Percentiles rank a stretch among this genome's conserved stretches.
These are phyloP conservation scores for Chloromyia formosa DNA, from an alignment of 2,888 invertebrate genomes.

Conservation along the genomic window DNA sequence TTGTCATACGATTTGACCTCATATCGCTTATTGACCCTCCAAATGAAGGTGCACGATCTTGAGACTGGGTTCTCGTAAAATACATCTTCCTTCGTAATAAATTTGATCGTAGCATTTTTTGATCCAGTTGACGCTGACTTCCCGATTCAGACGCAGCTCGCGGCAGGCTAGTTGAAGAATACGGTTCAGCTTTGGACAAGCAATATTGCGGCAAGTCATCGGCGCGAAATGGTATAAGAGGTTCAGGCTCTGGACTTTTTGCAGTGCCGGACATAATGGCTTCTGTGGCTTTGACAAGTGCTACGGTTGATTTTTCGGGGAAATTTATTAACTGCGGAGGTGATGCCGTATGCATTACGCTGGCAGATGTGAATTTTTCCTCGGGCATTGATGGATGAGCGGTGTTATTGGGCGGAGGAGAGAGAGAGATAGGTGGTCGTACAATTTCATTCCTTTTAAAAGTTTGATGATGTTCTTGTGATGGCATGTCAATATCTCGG, in stretches of 20 bases:
- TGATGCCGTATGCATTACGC: background rate
- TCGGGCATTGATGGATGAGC: background rate
- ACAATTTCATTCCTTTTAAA: background rate
- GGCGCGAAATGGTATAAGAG: slow-evolving; percentile 59
- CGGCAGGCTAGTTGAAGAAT: slow-evolving; percentile 46
- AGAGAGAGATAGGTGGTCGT: background rate
- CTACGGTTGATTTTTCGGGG: background rate
- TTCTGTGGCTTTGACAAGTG: slow-evolving; percentile 10
- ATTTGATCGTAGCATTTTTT: slow-evolving; percentile 54
- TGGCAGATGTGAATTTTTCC: background rate
- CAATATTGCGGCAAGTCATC: slow-evolving; percentile 63
- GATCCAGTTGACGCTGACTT: slow-evolving; percentile 56
- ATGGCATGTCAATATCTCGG: background rate
- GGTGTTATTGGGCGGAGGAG: background rate
- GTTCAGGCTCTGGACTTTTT: slow-evolving; percentile 1
- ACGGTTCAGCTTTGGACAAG: slow-evolving; percentile 54
- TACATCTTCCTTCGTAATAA: slow-evolving; percentile 55
- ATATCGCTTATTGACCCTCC: slow-evolving; percentile 58
- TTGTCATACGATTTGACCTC: slow-evolving; percentile 58
- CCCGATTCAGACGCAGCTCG: slow-evolving; percentile 35
- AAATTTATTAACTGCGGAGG: background rate
- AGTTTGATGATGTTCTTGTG: background rate
- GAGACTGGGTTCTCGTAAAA: slow-evolving; percentile 61
- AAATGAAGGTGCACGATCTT: slow-evolving; percentile 58
- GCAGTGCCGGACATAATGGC: slow-evolving; percentile 14